Base-by-base conservation (phyloP, 2,113 vertebrate species). In the Dasypus novemcinctus region DNA sequence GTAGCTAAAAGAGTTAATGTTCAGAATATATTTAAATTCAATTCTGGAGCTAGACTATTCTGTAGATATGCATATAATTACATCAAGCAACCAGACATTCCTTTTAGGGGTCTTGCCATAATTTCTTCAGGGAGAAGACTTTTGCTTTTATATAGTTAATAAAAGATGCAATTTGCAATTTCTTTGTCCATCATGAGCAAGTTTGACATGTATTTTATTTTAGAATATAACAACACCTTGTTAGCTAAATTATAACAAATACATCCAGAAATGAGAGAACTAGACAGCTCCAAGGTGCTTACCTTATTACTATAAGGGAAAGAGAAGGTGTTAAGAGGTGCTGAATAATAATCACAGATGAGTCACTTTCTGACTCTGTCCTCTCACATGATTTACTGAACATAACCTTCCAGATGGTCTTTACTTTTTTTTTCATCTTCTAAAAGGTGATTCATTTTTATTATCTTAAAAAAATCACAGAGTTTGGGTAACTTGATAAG, bases 301-400 rank as follows among this genome's bases (percentile, higher is more conserved):
- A 18, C 82, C 78, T 84, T 43, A n/a, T 91, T n/a, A 54, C 27
- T 86, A 54, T 81, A 7, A n/a, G 74, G 82, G 92, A 71, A 83
- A 12, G 4, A 36, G 15, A 75, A 75, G 7, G 85, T 84, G 82
- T 59, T 87, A 95, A 76, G 81, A 98, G 75, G 57, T 84, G 68
- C 36, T 93, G 90, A 91, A 64, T 69, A 83, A 68, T 88, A 88
- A 95, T 76, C 90, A 84, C 61, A 57, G 20, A 69, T 41, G 79
- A 97, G 52, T 90, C 79, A 76, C 61, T 93, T 79, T 72, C 82
- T 87, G 74, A 87, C 69, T 59, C 57, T 43, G 46, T 27, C 63
- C 46, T 91, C 69, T 80, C 66, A n/a, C 4, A 52, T 68, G 90
- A 95, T 94, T 94, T 92, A 87, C 43, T 63, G 64, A 93, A 20